Evolutionary conservation across 2,113 vertebrate genomes (phyloP).

Genomic region (human): DNA sequence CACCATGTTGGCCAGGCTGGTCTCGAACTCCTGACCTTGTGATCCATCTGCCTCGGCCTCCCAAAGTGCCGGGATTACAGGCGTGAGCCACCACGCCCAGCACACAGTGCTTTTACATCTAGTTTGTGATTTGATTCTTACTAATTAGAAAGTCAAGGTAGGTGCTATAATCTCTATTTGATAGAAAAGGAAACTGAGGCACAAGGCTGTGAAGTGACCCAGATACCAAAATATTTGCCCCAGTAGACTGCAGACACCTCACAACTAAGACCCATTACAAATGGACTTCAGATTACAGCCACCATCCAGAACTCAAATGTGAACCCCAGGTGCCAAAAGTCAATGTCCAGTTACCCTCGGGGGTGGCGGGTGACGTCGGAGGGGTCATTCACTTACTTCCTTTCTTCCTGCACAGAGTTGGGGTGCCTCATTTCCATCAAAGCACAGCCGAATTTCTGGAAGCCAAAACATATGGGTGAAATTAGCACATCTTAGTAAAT

Average conservation of each 20-base stretch:
- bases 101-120: rapidly evolving
- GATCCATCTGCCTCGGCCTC: too few species aligned
- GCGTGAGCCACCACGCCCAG: too few species aligned
- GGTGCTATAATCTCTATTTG: not conserved
- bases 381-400: constrained; percentile 88
- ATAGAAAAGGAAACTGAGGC: not conserved
- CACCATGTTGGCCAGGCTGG: too few species aligned
- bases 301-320: not conserved
- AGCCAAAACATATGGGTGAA: not conserved
- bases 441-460: constrained; percentile 95
- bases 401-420: constrained; percentile 93
- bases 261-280: not conserved
- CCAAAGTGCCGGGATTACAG: too few species aligned
- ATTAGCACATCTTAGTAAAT: rapidly evolving
- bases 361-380: not conserved
- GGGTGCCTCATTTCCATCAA: constrained; percentile 98
- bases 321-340: not conserved
- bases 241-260: not conserved
- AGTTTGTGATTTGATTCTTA: not conserved
- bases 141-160: not conserved
- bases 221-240: not conserved
- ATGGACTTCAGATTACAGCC: not conserved
- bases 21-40: too few species aligned
- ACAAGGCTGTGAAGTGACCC: not conserved
- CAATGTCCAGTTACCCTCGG: not conserved